Percentiles rank a stretch among this genome's conserved stretches.
phyloP scores from a whole-genome alignment of 1,140 invertebrate species.

The Drosophila nikananu region DNA sequence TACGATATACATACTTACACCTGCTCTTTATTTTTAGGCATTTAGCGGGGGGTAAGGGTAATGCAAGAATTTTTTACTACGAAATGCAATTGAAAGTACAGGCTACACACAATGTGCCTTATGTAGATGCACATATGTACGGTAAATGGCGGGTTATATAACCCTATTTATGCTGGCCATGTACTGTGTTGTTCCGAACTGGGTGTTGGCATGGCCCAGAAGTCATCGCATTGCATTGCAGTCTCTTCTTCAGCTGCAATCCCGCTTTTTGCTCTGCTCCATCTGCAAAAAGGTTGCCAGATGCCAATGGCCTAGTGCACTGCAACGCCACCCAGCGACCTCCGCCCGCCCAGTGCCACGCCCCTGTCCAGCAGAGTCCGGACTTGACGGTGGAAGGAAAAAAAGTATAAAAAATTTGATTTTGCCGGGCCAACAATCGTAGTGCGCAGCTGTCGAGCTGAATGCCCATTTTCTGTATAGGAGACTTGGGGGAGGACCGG shows the following conservation, averaged over 20 bases:
- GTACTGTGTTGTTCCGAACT: conserved; percentile 34
- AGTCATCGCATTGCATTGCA: conserved; percentile 49
- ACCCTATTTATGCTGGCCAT: conserved; percentile 28
- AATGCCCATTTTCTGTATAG: conserved; percentile 48
- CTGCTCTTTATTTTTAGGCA: conserved; percentile 3
- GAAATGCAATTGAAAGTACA: conserved; percentile 62
- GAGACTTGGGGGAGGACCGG: background rate
- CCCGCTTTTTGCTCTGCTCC: conserved; percentile 24
- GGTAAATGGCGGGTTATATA: conserved; percentile 21
- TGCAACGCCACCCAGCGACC: conserved; percentile 29
- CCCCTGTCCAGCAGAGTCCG: conserved; percentile 35
- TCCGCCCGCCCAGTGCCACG: conserved; percentile 36
- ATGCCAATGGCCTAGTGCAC: conserved; percentile 83
- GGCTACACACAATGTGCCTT: conserved; percentile 43
- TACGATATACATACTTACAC: conserved; percentile 5
- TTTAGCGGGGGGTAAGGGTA: background rate
- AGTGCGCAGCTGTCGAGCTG: conserved; percentile 55
- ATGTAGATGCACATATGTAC: conserved; percentile 1
- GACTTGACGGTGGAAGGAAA: background rate
- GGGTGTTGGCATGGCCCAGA: conserved; percentile 57
- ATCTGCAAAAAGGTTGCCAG: conserved; percentile 63
- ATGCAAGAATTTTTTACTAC: conserved; percentile 53
- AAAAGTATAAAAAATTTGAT: conserved; percentile 16
- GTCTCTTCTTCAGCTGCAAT: conserved; percentile 55
- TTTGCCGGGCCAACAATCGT: conserved; percentile 52